Conservation (phyloP, 2,888 invertebrate species). For the Macropis europaea region DNA sequence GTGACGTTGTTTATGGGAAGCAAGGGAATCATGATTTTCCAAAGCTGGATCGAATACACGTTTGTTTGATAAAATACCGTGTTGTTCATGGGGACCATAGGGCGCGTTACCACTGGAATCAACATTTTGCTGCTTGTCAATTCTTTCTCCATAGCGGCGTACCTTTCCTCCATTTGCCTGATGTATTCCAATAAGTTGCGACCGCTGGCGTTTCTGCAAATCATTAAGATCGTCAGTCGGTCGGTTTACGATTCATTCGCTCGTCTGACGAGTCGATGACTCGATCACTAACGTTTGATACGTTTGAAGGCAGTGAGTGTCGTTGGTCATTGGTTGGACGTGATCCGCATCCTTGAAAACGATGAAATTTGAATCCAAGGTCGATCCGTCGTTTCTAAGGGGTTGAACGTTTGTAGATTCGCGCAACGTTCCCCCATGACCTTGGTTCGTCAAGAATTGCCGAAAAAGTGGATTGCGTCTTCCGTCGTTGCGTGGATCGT, state of each 20-base stretch:
- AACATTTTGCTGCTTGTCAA: slow-evolving; percentile 41
- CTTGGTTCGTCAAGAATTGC: slow-evolving; percentile 20
- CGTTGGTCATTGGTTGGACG: slow-evolving; percentile 5
- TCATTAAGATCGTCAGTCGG: too few relatives aligned
- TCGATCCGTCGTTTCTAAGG: slow-evolving; percentile 27
- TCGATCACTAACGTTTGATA: slow-evolving; percentile 37
- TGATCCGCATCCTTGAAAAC: slow-evolving; percentile 25
- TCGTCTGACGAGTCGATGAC: too few relatives aligned
- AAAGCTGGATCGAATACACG: background rate
- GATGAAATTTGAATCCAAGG: slow-evolving; percentile 44
- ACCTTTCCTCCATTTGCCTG: slow-evolving; percentile 49
- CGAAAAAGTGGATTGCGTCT: slow-evolving; percentile 31
- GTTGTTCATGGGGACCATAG: background rate
- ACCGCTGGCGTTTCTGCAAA: background rate
- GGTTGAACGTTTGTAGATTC: slow-evolving; percentile 13
- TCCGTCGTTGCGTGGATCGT: slow-evolving; percentile 11
- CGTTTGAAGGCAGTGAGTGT: background rate
- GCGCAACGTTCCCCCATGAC: slow-evolving; percentile 2
- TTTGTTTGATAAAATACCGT: slow-evolving; percentile 12
- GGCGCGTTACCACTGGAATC: background rate
- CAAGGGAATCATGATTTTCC: background rate
- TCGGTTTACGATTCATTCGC: background rate
- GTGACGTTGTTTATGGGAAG: too few relatives aligned
- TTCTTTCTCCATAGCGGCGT: slow-evolving; percentile 43
- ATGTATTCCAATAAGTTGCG: slow-evolving; percentile 38